A percentile compares a stretch with the other conserved stretches of the same genome.
These are phyloP conservation scores for Eucera pruinosa DNA, from an alignment of 2,888 invertebrate species.

Conservation along the genomic window DNA sequence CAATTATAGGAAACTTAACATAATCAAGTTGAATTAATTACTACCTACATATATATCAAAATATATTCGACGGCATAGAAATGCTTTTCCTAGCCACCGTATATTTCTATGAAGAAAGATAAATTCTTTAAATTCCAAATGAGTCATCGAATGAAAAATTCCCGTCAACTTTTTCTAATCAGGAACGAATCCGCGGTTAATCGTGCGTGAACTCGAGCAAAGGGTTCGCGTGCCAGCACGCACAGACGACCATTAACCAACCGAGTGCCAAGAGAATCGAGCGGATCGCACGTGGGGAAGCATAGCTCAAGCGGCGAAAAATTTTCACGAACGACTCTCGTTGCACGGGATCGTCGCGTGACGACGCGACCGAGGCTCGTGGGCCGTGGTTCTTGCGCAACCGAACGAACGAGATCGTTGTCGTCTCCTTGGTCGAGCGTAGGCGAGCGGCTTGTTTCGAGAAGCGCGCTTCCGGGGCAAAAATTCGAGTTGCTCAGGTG, in stretches of 20 bases:
- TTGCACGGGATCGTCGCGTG: conserved; percentile 60
- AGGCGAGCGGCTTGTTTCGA: conserved; percentile 40
- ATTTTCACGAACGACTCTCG: conserved; percentile 30
- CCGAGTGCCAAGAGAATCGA: conserved; percentile 1
- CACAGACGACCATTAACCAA: neutral
- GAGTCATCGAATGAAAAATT: too few relatives aligned
- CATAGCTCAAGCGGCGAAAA: neutral
- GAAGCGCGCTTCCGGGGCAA: conserved; percentile 41
- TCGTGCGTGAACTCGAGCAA: conserved; percentile 37
- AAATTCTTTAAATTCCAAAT: too few relatives aligned
- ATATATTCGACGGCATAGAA: too few relatives aligned
- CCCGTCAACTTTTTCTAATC: too few relatives aligned
- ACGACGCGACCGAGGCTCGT: conserved; percentile 75
- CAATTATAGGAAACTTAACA: too few relatives aligned
- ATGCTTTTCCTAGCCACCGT: too few relatives aligned
- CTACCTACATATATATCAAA: too few relatives aligned
- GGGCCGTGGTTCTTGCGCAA: conserved; percentile 70
- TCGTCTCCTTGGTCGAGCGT: conserved; percentile 35
- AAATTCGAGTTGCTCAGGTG: conserved; percentile 39
- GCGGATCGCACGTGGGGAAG: conserved; percentile 21
- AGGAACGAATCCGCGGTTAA: conserved; percentile 26
- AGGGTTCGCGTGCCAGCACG: conserved; percentile 42
- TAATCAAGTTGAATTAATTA: too few relatives aligned
- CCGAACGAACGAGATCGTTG: conserved; percentile 49
- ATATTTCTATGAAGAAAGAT: too few relatives aligned